Evolutionary conservation across 2,797 vertebrate species (phyloP).

Genomic region (Sylvia borin): DNA sequence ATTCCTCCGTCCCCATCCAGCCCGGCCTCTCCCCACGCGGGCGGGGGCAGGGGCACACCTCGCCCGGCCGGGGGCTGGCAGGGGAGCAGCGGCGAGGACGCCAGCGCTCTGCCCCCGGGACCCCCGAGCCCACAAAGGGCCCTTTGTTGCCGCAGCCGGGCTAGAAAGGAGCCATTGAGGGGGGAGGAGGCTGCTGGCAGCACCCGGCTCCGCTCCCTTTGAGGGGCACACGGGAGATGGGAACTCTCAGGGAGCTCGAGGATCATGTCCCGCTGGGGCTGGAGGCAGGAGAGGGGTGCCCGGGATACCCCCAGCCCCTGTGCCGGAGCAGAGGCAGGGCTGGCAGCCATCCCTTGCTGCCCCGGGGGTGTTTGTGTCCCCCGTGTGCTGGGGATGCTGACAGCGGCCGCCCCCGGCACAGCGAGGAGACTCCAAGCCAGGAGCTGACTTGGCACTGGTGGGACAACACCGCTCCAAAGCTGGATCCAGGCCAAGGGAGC

Average conservation of each 20-base stretch:
- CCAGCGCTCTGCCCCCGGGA: not conserved
- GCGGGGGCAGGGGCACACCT: not conserved
- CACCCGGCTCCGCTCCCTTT: accelerated
- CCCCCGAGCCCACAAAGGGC: not conserved
- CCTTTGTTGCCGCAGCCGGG: constrained; percentile 21
- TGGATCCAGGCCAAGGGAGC: not conserved
- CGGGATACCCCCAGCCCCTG: not conserved
- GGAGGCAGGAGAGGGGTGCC: not conserved
- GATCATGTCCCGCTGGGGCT: not conserved
- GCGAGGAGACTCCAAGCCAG: not conserved
- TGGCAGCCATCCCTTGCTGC: not conserved
- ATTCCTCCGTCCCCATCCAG: accelerated
- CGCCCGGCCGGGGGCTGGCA: not conserved
- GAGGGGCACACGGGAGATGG: not conserved
- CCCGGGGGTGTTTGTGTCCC: accelerated
- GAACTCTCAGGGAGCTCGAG: not conserved
- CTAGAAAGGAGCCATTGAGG: not conserved
- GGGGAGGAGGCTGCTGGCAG: not conserved
- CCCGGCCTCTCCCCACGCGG: not conserved
- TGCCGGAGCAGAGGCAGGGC: not conserved
- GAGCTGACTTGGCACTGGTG: not conserved
- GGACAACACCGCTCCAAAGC: not conserved
- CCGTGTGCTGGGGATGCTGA: not conserved
- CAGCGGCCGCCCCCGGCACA: not conserved
- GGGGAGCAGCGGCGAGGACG: not conserved